Evolutionary conservation across 2,797 vertebrate species (phyloP).

Genomic region (Dipus sagitta): DNA sequence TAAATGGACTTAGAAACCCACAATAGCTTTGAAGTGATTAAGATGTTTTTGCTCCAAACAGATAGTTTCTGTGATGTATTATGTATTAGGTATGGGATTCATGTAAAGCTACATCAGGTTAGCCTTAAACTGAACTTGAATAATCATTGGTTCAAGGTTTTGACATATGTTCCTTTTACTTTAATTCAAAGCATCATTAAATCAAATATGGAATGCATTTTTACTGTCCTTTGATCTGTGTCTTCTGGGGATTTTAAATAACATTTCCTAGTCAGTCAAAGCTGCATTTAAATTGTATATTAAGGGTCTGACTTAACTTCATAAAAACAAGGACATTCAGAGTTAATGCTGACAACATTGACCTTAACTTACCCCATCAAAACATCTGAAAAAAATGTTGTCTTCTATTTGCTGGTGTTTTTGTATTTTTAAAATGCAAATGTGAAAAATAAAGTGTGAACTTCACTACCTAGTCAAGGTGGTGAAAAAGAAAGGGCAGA

Average conservation of each 20-base stretch:
- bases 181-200: slow-evolving; percentile 81
- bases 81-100: slow-evolving; percentile 49
- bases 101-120: slow-evolving; percentile 34
- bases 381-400: neutral
- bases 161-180: slow-evolving; percentile 78
- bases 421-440: slow-evolving; percentile 57
- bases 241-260: slow-evolving; percentile 78
- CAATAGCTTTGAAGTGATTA: slow-evolving; percentile 34
- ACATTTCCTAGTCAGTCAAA: slow-evolving; percentile 75
- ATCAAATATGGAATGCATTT: slow-evolving; percentile 78
- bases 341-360: slow-evolving; percentile 71
- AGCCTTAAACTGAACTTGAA: slow-evolving; percentile 71
- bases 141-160: slow-evolving; percentile 79
- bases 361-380: slow-evolving; percentile 63
- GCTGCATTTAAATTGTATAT: slow-evolving; percentile 74
- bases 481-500: slow-evolving; percentile 30
- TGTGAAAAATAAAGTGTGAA: slow-evolving; percentile 52
- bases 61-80: slow-evolving; percentile 58
- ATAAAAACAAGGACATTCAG: slow-evolving; percentile 72
- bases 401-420: slow-evolving; percentile 34
- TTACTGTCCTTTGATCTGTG: slow-evolving; percentile 78
- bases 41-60: slow-evolving; percentile 60
- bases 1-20: neutral
- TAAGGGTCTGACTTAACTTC: slow-evolving; percentile 72
- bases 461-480: slow-evolving; percentile 14